A percentile compares a stretch with the other conserved stretches of the same genome.
phyloP scores from a whole-genome alignment of 2,113 vertebrate species.

The Nicator chloris region DNA sequence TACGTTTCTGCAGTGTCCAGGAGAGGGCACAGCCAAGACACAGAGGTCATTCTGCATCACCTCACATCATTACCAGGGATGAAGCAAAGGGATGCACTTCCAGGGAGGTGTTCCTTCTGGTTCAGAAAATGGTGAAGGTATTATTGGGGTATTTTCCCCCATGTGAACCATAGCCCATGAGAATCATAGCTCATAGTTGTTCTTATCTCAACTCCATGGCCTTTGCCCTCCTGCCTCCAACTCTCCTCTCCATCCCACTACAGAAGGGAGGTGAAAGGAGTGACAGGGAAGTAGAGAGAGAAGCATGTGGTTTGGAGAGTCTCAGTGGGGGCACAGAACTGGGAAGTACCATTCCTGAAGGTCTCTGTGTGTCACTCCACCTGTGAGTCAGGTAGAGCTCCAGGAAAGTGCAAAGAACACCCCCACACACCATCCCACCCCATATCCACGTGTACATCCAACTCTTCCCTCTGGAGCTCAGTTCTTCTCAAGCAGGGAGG shows the following conservation, averaged over 20 bases:
- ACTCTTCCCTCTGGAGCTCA: background rate
- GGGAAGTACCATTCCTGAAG: background rate
- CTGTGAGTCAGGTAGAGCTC: fast-evolving
- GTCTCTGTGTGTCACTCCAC: fast-evolving
- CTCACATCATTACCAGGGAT: background rate
- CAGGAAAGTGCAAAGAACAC: background rate
- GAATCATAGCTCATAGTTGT: no score
- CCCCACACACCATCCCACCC: background rate
- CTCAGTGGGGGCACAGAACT: fast-evolving
- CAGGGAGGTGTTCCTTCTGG: background rate
- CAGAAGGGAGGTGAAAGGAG: background rate
- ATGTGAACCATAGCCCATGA: no score
- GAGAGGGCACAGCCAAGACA: background rate
- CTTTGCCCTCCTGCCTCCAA: background rate
- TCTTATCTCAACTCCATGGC: background rate
- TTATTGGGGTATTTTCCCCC: fast-evolving
- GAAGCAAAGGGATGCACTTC: background rate
- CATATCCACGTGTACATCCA: fast-evolving
- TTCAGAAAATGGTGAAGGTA: background rate
- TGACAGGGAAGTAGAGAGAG: background rate
- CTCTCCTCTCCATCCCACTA: background rate
- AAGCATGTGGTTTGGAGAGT: no score
- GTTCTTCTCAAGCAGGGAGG: background rate
- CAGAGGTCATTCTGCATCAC: fast-evolving
- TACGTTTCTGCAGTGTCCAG: background rate